Base-by-base conservation (phyloP, 2,888 invertebrate genomes). In the Corbicula japonica region DNA sequence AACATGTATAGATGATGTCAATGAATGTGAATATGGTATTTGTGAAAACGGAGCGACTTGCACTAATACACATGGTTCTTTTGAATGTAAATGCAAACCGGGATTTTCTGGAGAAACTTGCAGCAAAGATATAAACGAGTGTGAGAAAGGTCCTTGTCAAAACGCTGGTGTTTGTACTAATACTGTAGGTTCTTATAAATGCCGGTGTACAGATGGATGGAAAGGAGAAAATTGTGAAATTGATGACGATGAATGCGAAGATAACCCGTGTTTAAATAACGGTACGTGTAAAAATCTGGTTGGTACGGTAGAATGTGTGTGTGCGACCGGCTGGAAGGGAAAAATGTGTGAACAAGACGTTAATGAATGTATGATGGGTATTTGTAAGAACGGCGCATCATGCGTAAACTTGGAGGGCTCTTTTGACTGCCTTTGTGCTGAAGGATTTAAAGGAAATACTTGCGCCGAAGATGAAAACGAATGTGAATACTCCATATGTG, bases 241-340 rank as follows among this genome's bases (percentile, higher is more conserved):
- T 23, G 74, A 79, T 44, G 48, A 44, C 0, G 56, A 75, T 28
- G 66, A 76, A 44, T 84, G 84, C 48, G 44, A 32, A 2, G 60
- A 61, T 4, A 73, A 73, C 34, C 84, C 78, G 1, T 84, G 84
- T 63, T 65, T 76, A 32, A 81, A 84, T 35, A 50, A 66, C 48
- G 80, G 84, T 15, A 76, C 73, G 0, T 87, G 87, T 69, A 41
- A 71, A 21, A 78, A 86, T 56, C 58, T 71, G 32, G 46, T 70
- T 23, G 79, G 76, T n/a, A 63, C 66, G 30, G 84, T 72, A 32
- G 61, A 69, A 2, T 88, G 88, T 68, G n/a, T 54, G 8, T 88
- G 88, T 70, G 15, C 66, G 46, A 8, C 48, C 1, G 86, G 86
- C 1, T 86, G 69, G 41, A 78, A 68, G 1, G 86, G 88, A 2